A percentile compares a stretch with the other conserved stretches of the same genome.
phyloP scores from a whole-genome alignment of 2,797 vertebrate species.

The Mormyrops attenuatus region DNA sequence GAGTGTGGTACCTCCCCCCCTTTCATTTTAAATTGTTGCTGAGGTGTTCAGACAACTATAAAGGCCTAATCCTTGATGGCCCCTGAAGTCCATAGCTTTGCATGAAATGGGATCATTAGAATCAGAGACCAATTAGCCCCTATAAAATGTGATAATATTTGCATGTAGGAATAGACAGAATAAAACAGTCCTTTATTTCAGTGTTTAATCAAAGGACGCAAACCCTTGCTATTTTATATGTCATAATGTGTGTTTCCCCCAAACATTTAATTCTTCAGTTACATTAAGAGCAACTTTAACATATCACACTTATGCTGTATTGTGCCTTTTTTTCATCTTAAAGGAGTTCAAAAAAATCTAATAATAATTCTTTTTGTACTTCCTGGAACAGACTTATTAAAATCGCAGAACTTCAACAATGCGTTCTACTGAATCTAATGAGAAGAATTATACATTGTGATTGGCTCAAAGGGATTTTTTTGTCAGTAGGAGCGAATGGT shows the following conservation, averaged over 20 bases:
- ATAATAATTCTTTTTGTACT: constrained; percentile 15
- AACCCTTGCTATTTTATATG: constrained; percentile 1
- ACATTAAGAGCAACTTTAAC: background rate
- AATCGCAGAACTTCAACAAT: constrained; percentile 10
- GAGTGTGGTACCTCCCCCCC: background rate
- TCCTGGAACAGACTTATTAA: constrained; percentile 16
- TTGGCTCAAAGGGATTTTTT: background rate
- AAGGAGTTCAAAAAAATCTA: background rate
- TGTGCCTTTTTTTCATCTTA: background rate
- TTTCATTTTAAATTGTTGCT: background rate
- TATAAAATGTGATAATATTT: background rate
- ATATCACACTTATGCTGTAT: background rate
- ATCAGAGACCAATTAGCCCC: background rate
- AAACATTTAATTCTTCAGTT: background rate
- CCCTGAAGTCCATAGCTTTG: background rate
- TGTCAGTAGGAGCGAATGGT: background rate
- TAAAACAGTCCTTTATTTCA: background rate
- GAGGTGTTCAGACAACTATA: background rate
- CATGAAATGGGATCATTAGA: background rate
- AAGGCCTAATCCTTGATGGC: background rate
- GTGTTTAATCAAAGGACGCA: background rate
- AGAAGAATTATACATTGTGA: constrained; percentile 12
- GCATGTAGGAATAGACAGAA: background rate
- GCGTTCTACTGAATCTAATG: background rate
- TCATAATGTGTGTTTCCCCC: background rate